Percentiles rank a stretch among this genome's conserved stretches.
These are phyloP conservation scores for Sinella curviseta DNA, from an alignment of 1,140 invertebrate species.

Conservation along the genomic window DNA sequence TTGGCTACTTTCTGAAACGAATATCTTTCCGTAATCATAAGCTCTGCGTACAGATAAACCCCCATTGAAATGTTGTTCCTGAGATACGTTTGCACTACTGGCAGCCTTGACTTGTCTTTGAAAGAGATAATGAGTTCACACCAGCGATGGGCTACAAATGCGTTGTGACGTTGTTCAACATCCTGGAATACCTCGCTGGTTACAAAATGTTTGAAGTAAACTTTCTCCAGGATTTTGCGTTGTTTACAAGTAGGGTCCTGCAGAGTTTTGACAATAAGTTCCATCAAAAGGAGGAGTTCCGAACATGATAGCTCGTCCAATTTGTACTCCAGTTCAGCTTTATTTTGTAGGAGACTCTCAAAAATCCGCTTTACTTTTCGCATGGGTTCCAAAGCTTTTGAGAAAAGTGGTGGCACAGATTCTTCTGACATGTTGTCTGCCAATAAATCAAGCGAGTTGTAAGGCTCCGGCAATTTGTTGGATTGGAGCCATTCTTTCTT, in stretches of 20 bases:
- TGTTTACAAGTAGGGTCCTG: not conserved
- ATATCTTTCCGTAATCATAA: conserved; percentile 49
- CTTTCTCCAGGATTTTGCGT: not conserved
- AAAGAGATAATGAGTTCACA: conserved; percentile 56
- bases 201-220: not conserved
- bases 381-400: not conserved
- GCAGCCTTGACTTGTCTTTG: conserved; percentile 49
- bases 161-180: conserved; percentile 44
- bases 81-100: conserved; percentile 51
- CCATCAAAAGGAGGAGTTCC: conserved; percentile 29
- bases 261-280: conserved; percentile 18
- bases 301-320: not conserved
- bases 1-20: conserved; percentile 42
- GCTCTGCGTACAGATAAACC: conserved; percentile 53
- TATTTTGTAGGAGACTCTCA: not conserved
- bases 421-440: not conserved
- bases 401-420: not conserved
- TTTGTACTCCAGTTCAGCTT: not conserved
- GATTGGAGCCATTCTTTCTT: conserved; percentile 45
- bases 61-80: conserved; percentile 52
- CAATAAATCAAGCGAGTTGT: conserved; percentile 1
- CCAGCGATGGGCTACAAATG: conserved; percentile 55
- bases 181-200: conserved; percentile 37
- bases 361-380: not conserved
- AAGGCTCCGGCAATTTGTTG: conserved; percentile 35